Base-by-base conservation (phyloP, 2,888 invertebrate species). In the Salpingus planirostris region DNA sequence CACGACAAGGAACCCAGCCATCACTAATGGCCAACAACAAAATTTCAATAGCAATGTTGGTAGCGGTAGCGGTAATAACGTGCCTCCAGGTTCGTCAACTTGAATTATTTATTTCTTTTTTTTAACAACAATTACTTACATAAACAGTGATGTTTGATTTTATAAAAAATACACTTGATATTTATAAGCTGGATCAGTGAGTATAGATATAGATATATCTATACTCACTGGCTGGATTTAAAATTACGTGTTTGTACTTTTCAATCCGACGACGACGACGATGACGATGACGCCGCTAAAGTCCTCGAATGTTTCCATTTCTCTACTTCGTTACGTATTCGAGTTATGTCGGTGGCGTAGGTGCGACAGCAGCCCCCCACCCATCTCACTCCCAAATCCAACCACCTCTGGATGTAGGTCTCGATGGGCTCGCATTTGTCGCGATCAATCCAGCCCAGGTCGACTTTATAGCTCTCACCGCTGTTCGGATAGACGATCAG, bases 361-460 rank as follows among this genome's bases (percentile, higher is more conserved):
- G 90, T 85, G 45, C 90, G 73, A 61, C 95, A 96, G 53, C 95
- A 96, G 0, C 95, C 95, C 12, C 95, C 93, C 24, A 96, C 74
- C 60, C 85, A 87, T 31, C 74, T 74, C 18, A 85, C 86, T 1
- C 92, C 92, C 25, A 82, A 62, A 34, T 80, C 73, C 30, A 86
- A 60, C 93, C 93, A 95, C 50, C 81, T 78, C 11, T 74, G 70
- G 5, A 90, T 76, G 55, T 80, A 84, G 12, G 73, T 70, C 39
- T 78, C 79, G 1, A 90, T 72, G 1, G 81, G 72, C 42, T 78
- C 75, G 57, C 77, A 78, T 55, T 76, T 76, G 46, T 79, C 78
- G 29, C 76, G 71, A 41, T 80, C 78, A 44, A 77, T 75, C 84
- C 84, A 83, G 80, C 79, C 76, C 54, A 74, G 71, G 54, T 74